Evolutionary conservation across 2,113 vertebrate species (phyloP).

Genomic region (Orcinus orca): DNA sequence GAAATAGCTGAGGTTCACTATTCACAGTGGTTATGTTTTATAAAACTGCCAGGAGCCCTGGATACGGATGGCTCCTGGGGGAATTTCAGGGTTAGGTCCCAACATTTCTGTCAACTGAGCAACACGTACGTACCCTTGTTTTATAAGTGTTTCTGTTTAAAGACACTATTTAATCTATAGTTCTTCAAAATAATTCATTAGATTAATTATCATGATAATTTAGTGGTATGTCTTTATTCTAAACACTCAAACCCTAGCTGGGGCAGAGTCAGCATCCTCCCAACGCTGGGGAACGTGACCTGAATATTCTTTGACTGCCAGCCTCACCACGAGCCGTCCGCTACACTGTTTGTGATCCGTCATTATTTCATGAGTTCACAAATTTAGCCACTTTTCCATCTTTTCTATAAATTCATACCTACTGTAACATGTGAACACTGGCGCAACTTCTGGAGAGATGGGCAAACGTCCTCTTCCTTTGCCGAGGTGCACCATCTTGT

Average conservation of each 20-base stretch:
- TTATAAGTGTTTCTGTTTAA: neutral
- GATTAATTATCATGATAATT: too few species aligned
- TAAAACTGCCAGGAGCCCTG: neutral
- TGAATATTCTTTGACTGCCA: neutral
- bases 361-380: neutral
- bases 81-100: too few species aligned
- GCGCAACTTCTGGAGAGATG: fast-evolving
- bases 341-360: neutral
- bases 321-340: fast-evolving
- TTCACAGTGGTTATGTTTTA: fast-evolving
- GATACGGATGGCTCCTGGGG: neutral
- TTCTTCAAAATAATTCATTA: neutral
- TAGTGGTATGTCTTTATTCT: neutral
- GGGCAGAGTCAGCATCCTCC: neutral
- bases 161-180: neutral
- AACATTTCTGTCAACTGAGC: fast-evolving
- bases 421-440: neutral
- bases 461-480: neutral
- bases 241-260: neutral
- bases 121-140: fast-evolving
- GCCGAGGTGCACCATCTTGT: fast-evolving
- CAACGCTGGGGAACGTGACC: fast-evolving
- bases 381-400: neutral
- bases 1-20: fast-evolving
- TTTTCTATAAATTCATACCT: neutral